Base-by-base conservation (phyloP, 2,797 vertebrate genomes). In the Catostomus latipinnis region DNA sequence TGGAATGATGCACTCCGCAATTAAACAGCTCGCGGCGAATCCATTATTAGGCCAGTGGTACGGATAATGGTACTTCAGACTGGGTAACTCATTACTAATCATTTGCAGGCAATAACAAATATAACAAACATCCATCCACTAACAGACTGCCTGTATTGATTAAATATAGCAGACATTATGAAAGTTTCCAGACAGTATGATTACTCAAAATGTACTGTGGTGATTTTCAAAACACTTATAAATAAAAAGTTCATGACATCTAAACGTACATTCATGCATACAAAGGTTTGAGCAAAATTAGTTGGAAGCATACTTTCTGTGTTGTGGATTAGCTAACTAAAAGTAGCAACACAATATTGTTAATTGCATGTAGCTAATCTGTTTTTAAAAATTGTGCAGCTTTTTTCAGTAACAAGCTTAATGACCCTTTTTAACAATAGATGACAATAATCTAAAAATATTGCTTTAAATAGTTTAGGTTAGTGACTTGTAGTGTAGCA, bases 21-120 rank as follows among this genome's bases (percentile, higher is more conserved):
- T 78, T 78, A 78, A 70, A 78, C 74, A 6, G 74, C 75, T 69
- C 22, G 18, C 9, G 8, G 18, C 50, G 57, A 78, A 61, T 78
- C 56, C 57, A 70, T 70, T 69, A 77, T 69, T 78, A 70, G 66
- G 18, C 57, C 22, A 70, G 48, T 70, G 56, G 18, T 52, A 13
- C 1, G 22, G 75, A 70, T 52, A 78, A 70, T 70, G 66, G 70
- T 61, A 70, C 56, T 46, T 70, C 66, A 70, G 75, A 62, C 57
- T 14, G 49, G 45, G 49, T 70, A 61, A 70, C 58, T 71, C 57
- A 62, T 78, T 62, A 70, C 76, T 63, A 71, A 71, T 22, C 48
- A 71, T 78, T 71, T 62, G 67, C 69, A 71, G 49, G 49, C 57
- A 78, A 78, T 78, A 71, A 70, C 6, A 70, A 22, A 70, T n/a